Conservation (phyloP, 2,797 vertebrate species). For the Necrosyrtes monachus region DNA sequence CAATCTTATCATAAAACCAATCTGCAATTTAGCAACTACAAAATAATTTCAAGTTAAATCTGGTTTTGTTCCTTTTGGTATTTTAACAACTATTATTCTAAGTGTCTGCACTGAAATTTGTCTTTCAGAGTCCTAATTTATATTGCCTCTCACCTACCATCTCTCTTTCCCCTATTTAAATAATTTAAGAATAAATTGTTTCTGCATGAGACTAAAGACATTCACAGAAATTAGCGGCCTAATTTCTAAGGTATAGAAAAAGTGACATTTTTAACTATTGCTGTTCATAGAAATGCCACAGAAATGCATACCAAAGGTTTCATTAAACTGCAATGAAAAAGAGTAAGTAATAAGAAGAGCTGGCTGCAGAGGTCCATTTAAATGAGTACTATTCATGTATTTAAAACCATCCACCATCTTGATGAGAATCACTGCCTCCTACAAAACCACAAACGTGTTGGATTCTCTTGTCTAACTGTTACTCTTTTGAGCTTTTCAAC, state of each 20-base stretch:
- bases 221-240: background rate
- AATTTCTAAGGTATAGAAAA: background rate
- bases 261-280: background rate
- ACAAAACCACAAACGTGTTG: background rate
- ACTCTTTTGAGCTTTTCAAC: background rate
- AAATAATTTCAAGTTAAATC: background rate
- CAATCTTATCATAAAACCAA: background rate
- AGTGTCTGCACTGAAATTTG: background rate
- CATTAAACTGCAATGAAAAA: background rate
- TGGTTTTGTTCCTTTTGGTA: background rate
- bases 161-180: background rate
- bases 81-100: background rate
- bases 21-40: background rate
- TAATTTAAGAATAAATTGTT: background rate
- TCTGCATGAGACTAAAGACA: background rate
- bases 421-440: background rate
- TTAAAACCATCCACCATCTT: background rate
- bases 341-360: background rate
- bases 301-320: background rate
- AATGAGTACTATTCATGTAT: background rate
- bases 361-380: background rate
- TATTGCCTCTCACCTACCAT: background rate
- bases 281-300: background rate
- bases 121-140: background rate
- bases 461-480: background rate